phyloP scores from a whole-genome alignment of 53 echinoderm and acorn worm species.

The Stichopus horrens region DNA sequence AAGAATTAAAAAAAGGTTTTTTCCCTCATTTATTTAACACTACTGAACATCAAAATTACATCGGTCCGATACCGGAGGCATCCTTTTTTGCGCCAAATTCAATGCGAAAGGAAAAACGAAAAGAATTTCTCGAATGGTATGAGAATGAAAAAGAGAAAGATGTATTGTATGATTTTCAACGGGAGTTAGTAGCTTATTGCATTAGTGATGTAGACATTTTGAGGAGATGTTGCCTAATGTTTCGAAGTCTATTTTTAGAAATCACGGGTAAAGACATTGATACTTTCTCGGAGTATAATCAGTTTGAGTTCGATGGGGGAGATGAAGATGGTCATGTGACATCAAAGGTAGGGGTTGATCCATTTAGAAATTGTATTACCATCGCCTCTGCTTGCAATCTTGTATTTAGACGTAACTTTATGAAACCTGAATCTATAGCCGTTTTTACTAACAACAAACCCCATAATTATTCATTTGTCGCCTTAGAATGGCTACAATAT shows the following conservation, averaged over 20 bases:
- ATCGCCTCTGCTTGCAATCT: constrained; percentile 67
- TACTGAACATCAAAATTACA: not conserved
- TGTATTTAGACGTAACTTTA: constrained; percentile 56
- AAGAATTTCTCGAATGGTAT: not conserved
- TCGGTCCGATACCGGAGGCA: constrained; percentile 14
- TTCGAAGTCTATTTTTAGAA: not conserved
- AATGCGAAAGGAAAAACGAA: not conserved
- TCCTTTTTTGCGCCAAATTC: constrained; percentile 5
- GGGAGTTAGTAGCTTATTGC: constrained; percentile 6
- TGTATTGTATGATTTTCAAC: constrained; percentile 43
- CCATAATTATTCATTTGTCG: constrained; percentile 22
- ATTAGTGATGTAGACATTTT: constrained; percentile 1
- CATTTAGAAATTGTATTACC: not conserved
- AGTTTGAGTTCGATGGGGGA: too few species aligned
- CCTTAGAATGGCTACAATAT: constrained; percentile 43
- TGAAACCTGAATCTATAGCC: constrained; percentile 49
- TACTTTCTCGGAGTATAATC: too few species aligned
- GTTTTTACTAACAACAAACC: not conserved
- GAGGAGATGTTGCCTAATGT: not conserved
- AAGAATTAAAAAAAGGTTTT: constrained; percentile 16
- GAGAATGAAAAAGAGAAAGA: not conserved
- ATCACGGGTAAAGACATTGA: not conserved
- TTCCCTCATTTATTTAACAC: constrained; percentile 48
- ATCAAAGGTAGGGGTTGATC: constrained; percentile 1
- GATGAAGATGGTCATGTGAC: not conserved